Base-by-base conservation (phyloP, 2,888 invertebrate species). In the Cheilosia variabilis region DNA sequence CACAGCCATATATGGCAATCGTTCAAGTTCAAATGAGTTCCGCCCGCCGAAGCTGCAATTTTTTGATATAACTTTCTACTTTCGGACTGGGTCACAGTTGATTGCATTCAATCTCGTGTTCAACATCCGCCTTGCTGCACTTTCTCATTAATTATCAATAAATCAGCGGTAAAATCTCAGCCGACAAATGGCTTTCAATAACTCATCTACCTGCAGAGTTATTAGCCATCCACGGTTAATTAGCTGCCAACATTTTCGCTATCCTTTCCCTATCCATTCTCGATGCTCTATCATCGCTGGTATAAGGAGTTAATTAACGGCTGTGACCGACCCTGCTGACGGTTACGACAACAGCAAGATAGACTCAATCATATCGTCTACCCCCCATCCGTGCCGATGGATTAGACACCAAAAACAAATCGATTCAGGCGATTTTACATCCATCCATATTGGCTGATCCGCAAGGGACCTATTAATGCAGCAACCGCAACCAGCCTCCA, bases 391-490 rank as follows among this genome's bases (percentile, higher is more conserved):
- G 41, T 31, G 58, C 13, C 50, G 9, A 43, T 45, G 19, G 41
- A 65, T 58, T 79, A 5, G 22, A 24, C 5, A 10, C 10, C 41
- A 34, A 69, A 62, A 22, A 5, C 43, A 66, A 65, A 72, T 65
- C 78, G 73, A 73, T 73, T 73, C 68, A 15, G 27, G 9, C 10
- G 43, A 52, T 43, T 55, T 65, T 65, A 55, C 55, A 68, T 75
- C 68, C 31, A 62, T n/a, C 17, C 60, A 73, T 9, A 34, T 73
- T 53, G 53, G 66, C 41, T 22, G 55, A 53, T 47, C 65, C 71
- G n/a, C 41, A 43, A 19, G 84, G 79, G 84, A 81, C 81, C 86
- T 63, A 81, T 86, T 81, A 81, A 86, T 76, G 81, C 72, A 52
- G 50, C 58, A 68, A 77, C 86, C 86, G 66, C 86, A 77, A 68